Conservation (phyloP, 2,113 vertebrate genomes). For the Beaufortia kweichowensis region DNA sequence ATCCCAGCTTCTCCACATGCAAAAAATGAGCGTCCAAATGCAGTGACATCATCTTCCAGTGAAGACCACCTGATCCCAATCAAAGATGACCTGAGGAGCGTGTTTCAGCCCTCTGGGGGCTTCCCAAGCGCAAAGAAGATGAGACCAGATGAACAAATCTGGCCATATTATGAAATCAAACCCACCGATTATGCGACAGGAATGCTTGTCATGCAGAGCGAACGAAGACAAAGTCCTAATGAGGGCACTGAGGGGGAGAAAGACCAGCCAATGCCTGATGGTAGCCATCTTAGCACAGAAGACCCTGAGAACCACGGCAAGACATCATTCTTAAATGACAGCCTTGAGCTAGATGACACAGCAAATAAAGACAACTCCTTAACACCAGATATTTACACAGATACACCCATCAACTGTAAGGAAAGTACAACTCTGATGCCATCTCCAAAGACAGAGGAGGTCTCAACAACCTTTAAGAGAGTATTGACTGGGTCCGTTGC, state of each 20-base stretch:
- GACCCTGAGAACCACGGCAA: constrained; percentile 76
- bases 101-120: constrained; percentile 81
- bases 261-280: constrained; percentile 77
- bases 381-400: constrained; percentile 22
- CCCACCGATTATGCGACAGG: constrained; percentile 83
- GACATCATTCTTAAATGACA: constrained; percentile 78
- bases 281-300: constrained; percentile 77
- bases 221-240: constrained; percentile 78
- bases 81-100: constrained; percentile 81
- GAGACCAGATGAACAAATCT: constrained; percentile 82
- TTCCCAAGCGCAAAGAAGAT: constrained; percentile 86
- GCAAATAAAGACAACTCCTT: constrained; percentile 40
- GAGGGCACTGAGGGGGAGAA: constrained; percentile 77
- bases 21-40: constrained; percentile 78
- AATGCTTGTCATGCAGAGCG: constrained; percentile 77
- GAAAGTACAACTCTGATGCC: constrained; percentile 78
- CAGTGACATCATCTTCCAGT: constrained; percentile 79
- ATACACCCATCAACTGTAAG: constrained; percentile 57
- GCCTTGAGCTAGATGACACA: constrained; percentile 79
- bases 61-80: constrained; percentile 78
- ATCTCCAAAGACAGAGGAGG: constrained; percentile 76
- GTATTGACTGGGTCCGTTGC: constrained; percentile 75
- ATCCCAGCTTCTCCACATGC: constrained; percentile 77
- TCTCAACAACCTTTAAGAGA: constrained; percentile 77
- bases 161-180: constrained; percentile 86